Evolutionary conservation across 37 sponge, comb jelly and placozoan genomes (phyloP), one percentile per base, ranked within the genome.

Genomic region (Petrosia ficiformis): DNA sequence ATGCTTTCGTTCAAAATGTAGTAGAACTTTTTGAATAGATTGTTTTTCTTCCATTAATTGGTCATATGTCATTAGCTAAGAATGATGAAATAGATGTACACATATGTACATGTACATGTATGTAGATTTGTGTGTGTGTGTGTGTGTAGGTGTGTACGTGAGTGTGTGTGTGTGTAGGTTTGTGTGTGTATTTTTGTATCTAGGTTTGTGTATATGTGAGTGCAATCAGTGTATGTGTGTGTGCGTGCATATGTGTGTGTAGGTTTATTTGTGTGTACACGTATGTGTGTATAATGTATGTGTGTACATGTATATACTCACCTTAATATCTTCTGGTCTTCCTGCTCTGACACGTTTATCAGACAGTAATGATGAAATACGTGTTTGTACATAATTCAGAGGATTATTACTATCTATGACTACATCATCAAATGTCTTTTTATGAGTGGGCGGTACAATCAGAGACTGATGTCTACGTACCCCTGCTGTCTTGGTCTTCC

Each of bases 31-130:
- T 67, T 95, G 95, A 21, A 95, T 77, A n/a, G 68, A 39, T n/a
- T 81, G 78, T 54, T 95, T 95, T 70, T 95, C 95, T 22, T 84
- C 81, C 26, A 36, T 32, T 19, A 90, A 36, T 48, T 95, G 88
- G 21, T 74, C 67, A 33, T 34, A 63, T 35, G 61, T 88, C 95
- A 95, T 95, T 11, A 41, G 35, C 84, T 90, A 74, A 1, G 34
- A 1, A 31, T 1, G 1, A 38, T 11, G n/a, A n/a, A n/a, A n/a
- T n/a, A n/a, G n/a, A n/a, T n/a, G n/a, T n/a, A n/a, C n/a, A n/a
- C n/a, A n/a, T n/a, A n/a, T n/a, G n/a, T n/a, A n/a, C n/a, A n/a
- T n/a, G n/a, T n/a, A n/a, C n/a, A n/a, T n/a, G n/a, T n/a, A n/a
- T n/a, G n/a, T n/a, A n/a, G n/a, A n/a, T n/a, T n/a, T n/a, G n/a